Evolutionary conservation across 2,797 vertebrate species (phyloP), one percentile per base, ranked within the genome.

Genomic region (Hirundo rustica): DNA sequence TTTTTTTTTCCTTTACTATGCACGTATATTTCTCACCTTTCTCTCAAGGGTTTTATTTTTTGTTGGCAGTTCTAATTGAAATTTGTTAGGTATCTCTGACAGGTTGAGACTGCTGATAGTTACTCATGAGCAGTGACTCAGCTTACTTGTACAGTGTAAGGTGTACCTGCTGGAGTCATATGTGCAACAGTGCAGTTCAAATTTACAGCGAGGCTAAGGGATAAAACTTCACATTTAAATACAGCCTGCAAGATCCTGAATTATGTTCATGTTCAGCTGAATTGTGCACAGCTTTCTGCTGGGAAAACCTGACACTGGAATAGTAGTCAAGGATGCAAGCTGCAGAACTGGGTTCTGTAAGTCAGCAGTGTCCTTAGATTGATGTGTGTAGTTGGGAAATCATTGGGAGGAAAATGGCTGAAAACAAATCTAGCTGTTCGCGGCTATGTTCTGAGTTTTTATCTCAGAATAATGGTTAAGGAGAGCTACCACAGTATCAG

Each of bases 41-140:
- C 10, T 77, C 38, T 64, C 50, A 36, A 68, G 26, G 47, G 38
- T 87, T 93, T 77, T 48, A 15, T 23, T 18, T 93, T 87, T 88
- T 75, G 11, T 80, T 88, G 72, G 38, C 44, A 53, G 13, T 68
- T 77, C 34, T 68, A 60, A 58, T 47, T 85, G 75, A 44, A 62
- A 55, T 70, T 71, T 72, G 6, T 68, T 83, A 25, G 29, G 5
- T 74, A 8, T 80, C 62, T 93, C 50, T 91, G 78, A n/a, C 47
- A 86, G 51, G 38, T 62, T 75, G 58, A 90, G 66, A 36, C 57
- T 36, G 61, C 16, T 91, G 54, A 20, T 89, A 84, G 79, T 88
- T 85, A 32, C 50, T 95, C 9, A 16, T 64, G 73, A 82, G 81
- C 75, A 81, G 50, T 95, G 95, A 93, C 72, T 95, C 91, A 96